A percentile compares a stretch with the other conserved stretches of the same genome.
Conservation (phyloP, 35 echinoderm and acorn worm species). For the Ophiothrix spiculata region DNA sequence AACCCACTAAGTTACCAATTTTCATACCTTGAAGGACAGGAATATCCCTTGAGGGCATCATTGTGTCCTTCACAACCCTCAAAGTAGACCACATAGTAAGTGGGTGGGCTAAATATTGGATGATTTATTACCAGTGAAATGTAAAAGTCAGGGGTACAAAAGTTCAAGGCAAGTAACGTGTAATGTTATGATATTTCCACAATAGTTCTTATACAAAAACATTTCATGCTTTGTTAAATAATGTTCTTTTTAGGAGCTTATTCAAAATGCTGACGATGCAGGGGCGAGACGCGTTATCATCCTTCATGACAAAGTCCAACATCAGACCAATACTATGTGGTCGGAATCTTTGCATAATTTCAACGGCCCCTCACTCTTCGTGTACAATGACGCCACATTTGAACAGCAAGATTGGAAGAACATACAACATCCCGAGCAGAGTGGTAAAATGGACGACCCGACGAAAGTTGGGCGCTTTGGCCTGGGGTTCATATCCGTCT, state of each 20-base stretch:
- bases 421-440: constrained; percentile 74
- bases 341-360: constrained; percentile 16
- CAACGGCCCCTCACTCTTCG: constrained; percentile 73
- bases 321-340: constrained; percentile 47
- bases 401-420: constrained; percentile 60
- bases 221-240: too few species aligned
- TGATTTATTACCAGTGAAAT: too few species aligned
- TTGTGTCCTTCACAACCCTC: too few species aligned
- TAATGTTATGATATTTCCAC: too few species aligned
- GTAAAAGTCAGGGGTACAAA: too few species aligned
- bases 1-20: too few species aligned
- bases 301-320: constrained; percentile 60
- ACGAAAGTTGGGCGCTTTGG: constrained; percentile 94
- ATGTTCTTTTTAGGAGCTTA: constrained; percentile 61
- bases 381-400: constrained; percentile 79
- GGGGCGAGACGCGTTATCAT: constrained; percentile 69
- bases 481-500: constrained; percentile 90
- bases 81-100: too few species aligned
- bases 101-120: too few species aligned
- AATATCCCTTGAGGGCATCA: too few species aligned
- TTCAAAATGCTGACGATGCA: constrained; percentile 95
- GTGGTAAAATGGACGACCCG: constrained; percentile 65
- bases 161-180: too few species aligned
- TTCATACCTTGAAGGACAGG: too few species aligned
- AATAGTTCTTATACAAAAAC: too few species aligned